A percentile compares a stretch with the other conserved stretches of the same genome.
phyloP scores from a whole-genome alignment of 30 jellyfish, hydroid and myxozoan species.

The Hydractinia symbiolongicarpus region DNA sequence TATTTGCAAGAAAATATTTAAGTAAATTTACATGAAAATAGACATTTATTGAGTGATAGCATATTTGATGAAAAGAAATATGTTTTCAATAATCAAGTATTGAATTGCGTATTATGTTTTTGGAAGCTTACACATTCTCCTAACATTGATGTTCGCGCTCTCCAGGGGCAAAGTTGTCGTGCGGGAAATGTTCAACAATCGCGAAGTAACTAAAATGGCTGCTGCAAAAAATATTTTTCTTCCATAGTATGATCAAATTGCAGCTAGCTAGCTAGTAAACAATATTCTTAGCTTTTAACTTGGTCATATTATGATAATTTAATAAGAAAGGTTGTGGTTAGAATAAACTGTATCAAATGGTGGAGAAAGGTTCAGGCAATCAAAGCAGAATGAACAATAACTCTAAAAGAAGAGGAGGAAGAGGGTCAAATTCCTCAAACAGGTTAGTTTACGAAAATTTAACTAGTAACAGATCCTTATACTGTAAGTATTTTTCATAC shows the following conservation, averaged over 20 bases:
- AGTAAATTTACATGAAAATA: too few relatives aligned
- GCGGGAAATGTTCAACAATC: constrained; percentile 2
- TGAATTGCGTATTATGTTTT: too few relatives aligned
- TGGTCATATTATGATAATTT: too few relatives aligned
- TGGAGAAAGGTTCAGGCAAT: constrained; percentile 4
- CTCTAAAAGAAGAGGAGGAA: constrained; percentile 7
- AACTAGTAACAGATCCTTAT: too few relatives aligned
- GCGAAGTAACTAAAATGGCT: constrained; percentile 25
- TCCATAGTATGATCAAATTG: not conserved
- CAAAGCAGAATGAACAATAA: not conserved
- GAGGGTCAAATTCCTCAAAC: not conserved
- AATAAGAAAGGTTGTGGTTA: too few relatives aligned
- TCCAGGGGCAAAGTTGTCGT: constrained; percentile 18
- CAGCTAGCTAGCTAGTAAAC: too few relatives aligned
- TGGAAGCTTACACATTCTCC: constrained; percentile 8
- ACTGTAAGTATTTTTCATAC: too few relatives aligned
- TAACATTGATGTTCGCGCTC: constrained; percentile 21
- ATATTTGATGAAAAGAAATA: too few relatives aligned
- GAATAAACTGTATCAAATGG: not conserved
- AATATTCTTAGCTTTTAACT: too few relatives aligned
- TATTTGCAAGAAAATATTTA: too few relatives aligned
- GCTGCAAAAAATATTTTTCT: constrained; percentile 18
- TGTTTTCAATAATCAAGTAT: too few relatives aligned
- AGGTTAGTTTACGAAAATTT: constrained; percentile 1
- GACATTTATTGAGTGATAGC: too few relatives aligned